Percentiles rank a stretch among this genome's conserved stretches.
Conservation (phyloP, 2,888 invertebrate genomes). For the Acanthosepion esculentum region DNA sequence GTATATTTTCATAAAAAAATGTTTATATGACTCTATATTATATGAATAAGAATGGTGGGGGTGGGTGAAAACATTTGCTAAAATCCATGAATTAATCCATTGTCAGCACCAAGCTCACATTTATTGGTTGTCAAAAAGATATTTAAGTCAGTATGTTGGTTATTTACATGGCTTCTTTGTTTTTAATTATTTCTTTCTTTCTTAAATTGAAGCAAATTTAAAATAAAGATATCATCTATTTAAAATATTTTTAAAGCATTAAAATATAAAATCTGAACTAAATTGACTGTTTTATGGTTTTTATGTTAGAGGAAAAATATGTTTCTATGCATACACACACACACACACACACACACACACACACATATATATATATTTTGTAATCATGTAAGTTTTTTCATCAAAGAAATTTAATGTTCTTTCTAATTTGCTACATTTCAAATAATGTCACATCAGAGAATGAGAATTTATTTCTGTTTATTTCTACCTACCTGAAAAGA, state of each 20-base stretch:
- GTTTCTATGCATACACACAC: too few relatives aligned
- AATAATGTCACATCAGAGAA: neutral
- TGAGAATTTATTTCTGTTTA: neutral
- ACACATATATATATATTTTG: neutral
- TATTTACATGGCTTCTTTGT: neutral
- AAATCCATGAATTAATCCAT: neutral
- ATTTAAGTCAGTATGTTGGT: neutral
- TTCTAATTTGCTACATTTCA: too few relatives aligned
- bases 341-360: too few relatives aligned
- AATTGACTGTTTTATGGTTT: neutral
- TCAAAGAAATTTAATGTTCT: too few relatives aligned
- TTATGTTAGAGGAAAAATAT: neutral
- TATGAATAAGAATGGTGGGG: neutral
- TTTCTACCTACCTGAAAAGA: neutral
- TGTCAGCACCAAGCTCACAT: neutral
- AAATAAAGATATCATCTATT: neutral
- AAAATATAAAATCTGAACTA: neutral
- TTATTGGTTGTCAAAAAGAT: neutral
- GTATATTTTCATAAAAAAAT: constrained; percentile 36
- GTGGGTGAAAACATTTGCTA: neutral
- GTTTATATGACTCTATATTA: constrained; percentile 34
- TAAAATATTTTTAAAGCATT: neutral
- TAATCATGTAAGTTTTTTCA: too few relatives aligned
- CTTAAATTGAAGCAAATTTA: neutral
- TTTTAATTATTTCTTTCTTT: neutral